A percentile compares a stretch with the other conserved stretches of the same genome.
phyloP scores from a whole-genome alignment of 2,113 vertebrate species.

The Hylia prasina region DNA sequence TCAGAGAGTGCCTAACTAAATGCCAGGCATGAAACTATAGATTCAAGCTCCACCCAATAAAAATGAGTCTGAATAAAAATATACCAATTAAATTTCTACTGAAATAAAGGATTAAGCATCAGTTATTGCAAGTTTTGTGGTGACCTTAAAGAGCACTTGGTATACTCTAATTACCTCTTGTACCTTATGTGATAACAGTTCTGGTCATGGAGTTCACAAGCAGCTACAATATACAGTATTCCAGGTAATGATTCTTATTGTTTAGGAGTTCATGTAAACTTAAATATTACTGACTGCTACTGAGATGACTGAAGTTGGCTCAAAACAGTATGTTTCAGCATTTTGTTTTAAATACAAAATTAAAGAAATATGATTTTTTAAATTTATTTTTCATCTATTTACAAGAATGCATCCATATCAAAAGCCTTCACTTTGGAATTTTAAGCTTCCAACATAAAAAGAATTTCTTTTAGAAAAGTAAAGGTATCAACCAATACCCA shows the following conservation, averaged over 20 bases:
- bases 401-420: neutral
- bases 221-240: neutral
- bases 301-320: neutral
- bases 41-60: neutral
- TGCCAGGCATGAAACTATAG: neutral
- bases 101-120: neutral
- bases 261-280: neutral
- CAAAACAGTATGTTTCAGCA: neutral
- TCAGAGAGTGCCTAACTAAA: neutral
- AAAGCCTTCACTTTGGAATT: neutral
- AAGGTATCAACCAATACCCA: neutral
- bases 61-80: neutral
- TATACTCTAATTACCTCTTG: neutral
- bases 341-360: neutral
- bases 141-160: neutral
- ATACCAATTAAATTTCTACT: neutral
- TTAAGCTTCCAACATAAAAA: neutral
- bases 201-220: neutral
- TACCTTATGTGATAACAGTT: neutral
- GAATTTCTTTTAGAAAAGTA: neutral
- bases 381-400: neutral
- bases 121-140: neutral
- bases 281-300: neutral
- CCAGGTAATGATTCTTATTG: neutral
- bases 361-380: neutral